phyloP scores from a whole-genome alignment of 2,797 vertebrate genomes.

The Apodemus agrarius region DNA sequence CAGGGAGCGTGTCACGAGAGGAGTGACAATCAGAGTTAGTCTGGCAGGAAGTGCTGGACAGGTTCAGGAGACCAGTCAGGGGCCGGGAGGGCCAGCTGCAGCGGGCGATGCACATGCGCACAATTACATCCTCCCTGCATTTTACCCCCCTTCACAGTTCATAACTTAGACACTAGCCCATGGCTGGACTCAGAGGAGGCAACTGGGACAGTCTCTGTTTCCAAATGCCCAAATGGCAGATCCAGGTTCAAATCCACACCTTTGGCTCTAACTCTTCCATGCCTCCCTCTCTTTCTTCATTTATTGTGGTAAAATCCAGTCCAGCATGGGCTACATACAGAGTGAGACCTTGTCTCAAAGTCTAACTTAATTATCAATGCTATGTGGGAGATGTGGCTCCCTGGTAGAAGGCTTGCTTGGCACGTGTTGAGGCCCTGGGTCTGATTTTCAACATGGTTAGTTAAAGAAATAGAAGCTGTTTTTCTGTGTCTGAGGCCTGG shows the following conservation, averaged over 20 bases:
- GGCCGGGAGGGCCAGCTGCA: not conserved
- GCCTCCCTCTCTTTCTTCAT: not conserved
- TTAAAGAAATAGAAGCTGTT: not conserved
- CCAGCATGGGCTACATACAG: not conserved
- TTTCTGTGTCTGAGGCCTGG: not conserved
- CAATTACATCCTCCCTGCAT: not conserved
- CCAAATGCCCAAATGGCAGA: not conserved
- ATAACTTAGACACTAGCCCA: not conserved
- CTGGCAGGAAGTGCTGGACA: not conserved
- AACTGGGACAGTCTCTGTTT: not conserved
- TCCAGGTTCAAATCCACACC: not conserved
- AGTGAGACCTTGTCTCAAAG: not conserved
- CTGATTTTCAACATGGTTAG: not conserved
- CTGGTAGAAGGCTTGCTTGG: not conserved
- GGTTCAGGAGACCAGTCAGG: not conserved
- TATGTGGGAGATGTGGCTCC: not conserved
- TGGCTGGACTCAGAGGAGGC: not conserved
- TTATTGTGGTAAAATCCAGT: not conserved
- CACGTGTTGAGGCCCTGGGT: not conserved
- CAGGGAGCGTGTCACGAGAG: not conserved
- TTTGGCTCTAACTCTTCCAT: not conserved
- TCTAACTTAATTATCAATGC: not conserved
- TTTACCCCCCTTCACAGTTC: not conserved
- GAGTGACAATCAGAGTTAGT: not conserved
- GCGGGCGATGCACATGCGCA: not conserved